Conservation (phyloP, 2,797 vertebrate species). For the Ctenosaura bakeri region DNA sequence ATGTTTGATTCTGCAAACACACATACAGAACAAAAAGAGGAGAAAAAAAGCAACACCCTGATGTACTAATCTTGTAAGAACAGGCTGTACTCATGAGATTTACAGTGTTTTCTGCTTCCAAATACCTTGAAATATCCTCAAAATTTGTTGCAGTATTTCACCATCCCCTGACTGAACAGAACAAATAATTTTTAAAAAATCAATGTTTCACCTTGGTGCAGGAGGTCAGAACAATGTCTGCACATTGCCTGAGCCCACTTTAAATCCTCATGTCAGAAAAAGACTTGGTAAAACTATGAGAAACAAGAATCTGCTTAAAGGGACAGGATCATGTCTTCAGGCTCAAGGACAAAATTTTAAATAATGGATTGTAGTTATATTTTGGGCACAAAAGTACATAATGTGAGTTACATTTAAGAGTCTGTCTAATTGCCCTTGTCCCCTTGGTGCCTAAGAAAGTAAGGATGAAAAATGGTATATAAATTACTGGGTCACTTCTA, state of each 20-base stretch:
- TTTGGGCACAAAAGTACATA: background rate
- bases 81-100: slow-evolving; percentile 14
- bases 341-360: background rate
- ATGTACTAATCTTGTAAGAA: slow-evolving; percentile 11
- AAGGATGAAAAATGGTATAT: background rate
- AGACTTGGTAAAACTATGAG: background rate
- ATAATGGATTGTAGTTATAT: background rate
- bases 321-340: background rate
- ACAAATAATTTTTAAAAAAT: background rate
- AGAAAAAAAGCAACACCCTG: background rate
- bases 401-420: background rate
- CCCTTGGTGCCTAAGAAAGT: background rate
- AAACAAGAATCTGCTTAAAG: background rate
- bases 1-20: slow-evolving; percentile 7
- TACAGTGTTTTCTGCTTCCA: background rate
- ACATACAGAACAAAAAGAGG: background rate
- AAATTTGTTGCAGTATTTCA: slow-evolving; percentile 18
- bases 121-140: slow-evolving; percentile 5
- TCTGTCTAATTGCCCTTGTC: background rate
- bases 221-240: background rate
- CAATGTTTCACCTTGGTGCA: background rate
- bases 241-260: background rate
- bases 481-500: no score
- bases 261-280: background rate
- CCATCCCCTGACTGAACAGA: background rate